Evolutionary conservation across 1,140 invertebrate species (phyloP).

Genomic region (Rhopalosiphum padi): DNA sequence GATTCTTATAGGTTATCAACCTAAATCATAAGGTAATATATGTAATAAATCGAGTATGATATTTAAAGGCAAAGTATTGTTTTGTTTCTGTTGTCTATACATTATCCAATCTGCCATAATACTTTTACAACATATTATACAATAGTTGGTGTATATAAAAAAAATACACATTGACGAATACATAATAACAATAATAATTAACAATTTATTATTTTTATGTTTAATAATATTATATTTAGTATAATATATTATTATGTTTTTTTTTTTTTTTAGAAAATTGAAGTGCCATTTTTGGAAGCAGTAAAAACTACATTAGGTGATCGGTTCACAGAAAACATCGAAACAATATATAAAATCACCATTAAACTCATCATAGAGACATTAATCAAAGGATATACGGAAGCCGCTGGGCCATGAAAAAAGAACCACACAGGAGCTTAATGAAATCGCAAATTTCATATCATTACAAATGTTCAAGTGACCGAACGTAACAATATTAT

Average conservation of each 20-base stretch:
- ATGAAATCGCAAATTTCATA: conserved; percentile 37
- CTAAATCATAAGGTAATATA: neutral
- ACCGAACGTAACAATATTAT: neutral
- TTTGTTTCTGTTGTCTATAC: neutral
- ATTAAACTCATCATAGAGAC: conserved; percentile 91
- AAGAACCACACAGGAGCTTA: neutral
- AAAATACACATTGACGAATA: neutral
- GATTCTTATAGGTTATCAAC: neutral
- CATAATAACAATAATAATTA: no score
- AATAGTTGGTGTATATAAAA: neutral
- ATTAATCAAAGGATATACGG: conserved; percentile 79
- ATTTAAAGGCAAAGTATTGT: neutral
- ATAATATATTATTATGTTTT: conserved; percentile 60
- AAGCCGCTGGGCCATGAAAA: conserved; percentile 63
- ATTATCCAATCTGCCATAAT: neutral
- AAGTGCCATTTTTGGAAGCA: conserved; percentile 85
- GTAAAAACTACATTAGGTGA: conserved; percentile 85
- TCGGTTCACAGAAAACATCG: conserved; percentile 89
- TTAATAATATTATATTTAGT: no score
- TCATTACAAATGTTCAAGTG: conserved; percentile 12
- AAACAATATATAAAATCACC: conserved; percentile 88
- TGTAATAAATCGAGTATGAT: neutral
- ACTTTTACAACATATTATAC: neutral
- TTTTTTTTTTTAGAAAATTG: conserved; percentile 80
- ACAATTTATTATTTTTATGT: no score